Evolutionary conservation across 2,888 invertebrate genomes (phyloP).

Genomic region (Meghimatium bilineatum): DNA sequence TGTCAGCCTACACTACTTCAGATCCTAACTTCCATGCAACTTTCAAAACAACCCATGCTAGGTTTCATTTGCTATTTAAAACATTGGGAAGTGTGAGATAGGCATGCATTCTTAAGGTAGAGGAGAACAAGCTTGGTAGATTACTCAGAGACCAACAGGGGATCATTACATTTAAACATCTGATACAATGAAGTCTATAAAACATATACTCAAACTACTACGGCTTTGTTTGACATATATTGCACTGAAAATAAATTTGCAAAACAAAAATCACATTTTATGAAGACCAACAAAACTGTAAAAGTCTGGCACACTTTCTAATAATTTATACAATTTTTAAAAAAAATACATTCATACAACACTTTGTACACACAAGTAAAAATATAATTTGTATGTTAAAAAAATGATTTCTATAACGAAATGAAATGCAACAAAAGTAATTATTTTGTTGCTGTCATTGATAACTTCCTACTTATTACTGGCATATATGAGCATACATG

Average conservation of each 20-base stretch:
- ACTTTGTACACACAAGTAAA: not conserved
- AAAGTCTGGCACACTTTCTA: conserved; percentile 14
- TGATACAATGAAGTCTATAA: conserved; percentile 17
- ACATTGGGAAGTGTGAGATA: not conserved
- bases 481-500: not conserved
- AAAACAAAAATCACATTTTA: conserved; percentile 5
- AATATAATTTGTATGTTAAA: not conserved
- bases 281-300: not conserved
- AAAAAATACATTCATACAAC: not conserved
- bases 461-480: not conserved
- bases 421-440: no score
- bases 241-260: conserved; percentile 23
- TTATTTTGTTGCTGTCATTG: not conserved
- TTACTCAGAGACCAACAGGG: not conserved
- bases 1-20: not conserved
- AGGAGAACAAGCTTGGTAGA: not conserved
- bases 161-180: not conserved
- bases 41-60: not conserved
- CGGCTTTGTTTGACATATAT: conserved; percentile 7
- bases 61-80: not conserved
- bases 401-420: no score
- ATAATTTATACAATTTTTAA: conserved; percentile 13
- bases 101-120: not conserved
- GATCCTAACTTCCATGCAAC: not conserved
- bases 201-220: conserved; percentile 7